These are phyloP conservation scores for Egretta garzetta DNA, from an alignment of 2,113 vertebrate species.

Conservation along the genomic window DNA sequence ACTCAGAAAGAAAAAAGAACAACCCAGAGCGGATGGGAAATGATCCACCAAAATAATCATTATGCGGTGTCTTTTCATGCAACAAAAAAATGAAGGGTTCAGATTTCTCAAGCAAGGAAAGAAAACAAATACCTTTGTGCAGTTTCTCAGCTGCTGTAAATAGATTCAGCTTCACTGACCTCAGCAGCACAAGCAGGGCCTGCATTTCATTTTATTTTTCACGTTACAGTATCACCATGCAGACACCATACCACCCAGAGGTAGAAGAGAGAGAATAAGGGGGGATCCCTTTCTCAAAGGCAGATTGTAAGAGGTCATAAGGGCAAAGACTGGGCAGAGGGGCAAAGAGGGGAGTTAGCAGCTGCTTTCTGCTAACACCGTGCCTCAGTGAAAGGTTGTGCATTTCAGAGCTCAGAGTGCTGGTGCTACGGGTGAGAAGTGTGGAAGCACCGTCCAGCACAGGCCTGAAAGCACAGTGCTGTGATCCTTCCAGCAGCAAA, in stretches of 20 bases:
- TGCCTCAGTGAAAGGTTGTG: not conserved
- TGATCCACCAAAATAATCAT: conserved; percentile 38
- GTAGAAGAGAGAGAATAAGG: not conserved
- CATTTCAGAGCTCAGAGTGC: not conserved
- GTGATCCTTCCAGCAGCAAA: not conserved
- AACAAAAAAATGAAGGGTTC: conserved; percentile 32
- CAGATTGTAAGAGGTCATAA: not conserved
- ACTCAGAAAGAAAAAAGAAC: not conserved
- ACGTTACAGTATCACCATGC: not conserved
- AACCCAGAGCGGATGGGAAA: not conserved
- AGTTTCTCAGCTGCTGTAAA: conserved; percentile 37
- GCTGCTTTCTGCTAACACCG: not conserved
- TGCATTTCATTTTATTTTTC: not conserved
- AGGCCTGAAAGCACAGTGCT: not conserved
- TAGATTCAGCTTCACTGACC: not conserved
- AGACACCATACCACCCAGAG: not conserved
- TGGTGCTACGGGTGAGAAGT: accelerated
- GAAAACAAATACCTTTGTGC: conserved; percentile 23
- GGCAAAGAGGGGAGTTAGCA: not conserved
- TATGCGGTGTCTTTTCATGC: conserved; percentile 41
- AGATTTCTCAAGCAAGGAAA: conserved; percentile 1
- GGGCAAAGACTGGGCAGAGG: not conserved
- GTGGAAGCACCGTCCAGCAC: not conserved
- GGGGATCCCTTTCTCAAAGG: not conserved
- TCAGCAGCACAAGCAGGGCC: not conserved